Base-by-base conservation (phyloP, 2,888 invertebrate genomes). In the Chloromyia formosa region DNA sequence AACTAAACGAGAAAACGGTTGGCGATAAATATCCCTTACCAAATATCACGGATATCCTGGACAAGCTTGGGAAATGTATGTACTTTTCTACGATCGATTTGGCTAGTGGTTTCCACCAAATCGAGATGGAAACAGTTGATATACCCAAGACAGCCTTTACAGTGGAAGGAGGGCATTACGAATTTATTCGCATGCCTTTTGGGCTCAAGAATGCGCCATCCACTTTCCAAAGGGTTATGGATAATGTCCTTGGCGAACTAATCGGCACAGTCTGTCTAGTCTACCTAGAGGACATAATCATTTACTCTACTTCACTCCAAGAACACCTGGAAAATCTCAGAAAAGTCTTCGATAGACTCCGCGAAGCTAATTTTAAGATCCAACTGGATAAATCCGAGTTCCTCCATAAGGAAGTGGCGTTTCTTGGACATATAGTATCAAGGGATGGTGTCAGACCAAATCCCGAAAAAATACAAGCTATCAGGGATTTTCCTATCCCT, bases 381-480 rank as follows among this genome's bases (percentile, higher is more conserved):
- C 80, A 81, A 64, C 54, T n/a, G 5, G 54, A 54, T 16, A 54
- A 54, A n/a, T 1, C 54, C 5, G 54, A 54, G 16, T 54, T 23
- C 79, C 0, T 78, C 78, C 62, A 68, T 5, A 80, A 79, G 56
- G 78, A 79, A 77, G 77, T 82, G 0, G 76, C 77, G n/a, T 83
- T 78, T 74, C 73, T 83, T 16, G 82, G 83, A 5, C 81, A 81
- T 68, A 54, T 82, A 10, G 77, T 83, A 14, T 79, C 81, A 1
- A 61, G 78, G 1, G 79, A 81, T 0, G 80, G 80, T 18, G 78
- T 80, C 14, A 79, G 75, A 73, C 81, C 82, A 5, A 79, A 81
- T 68, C 80, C 80, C 42, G 75, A 77, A 7, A 80, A 79, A 54
- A 54, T 54, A 54, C 10, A n/a, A 54, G 54, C 1, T 16, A 54